phyloP scores from a whole-genome alignment of 2,113 vertebrate genomes.

The Heterotilapia buettikoferi region DNA sequence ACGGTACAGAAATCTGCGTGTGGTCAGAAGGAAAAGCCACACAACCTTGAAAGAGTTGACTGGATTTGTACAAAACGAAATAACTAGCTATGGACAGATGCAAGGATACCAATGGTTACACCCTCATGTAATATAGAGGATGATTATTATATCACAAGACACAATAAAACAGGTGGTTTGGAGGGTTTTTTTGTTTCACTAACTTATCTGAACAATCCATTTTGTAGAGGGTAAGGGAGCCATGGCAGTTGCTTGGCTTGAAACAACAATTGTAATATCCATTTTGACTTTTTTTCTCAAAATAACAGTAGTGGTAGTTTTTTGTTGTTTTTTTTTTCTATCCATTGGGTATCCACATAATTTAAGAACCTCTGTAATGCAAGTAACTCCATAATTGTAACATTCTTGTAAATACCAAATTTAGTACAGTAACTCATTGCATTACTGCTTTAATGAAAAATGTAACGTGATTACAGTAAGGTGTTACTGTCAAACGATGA shows the following conservation, averaged over 20 bases:
- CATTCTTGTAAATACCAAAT: neutral
- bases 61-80: neutral
- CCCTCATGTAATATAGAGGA: neutral
- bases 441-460: neutral
- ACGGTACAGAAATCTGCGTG: neutral
- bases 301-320: neutral
- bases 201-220: neutral
- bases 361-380: neutral
- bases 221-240: neutral
- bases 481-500: neutral
- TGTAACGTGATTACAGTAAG: neutral
- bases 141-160: neutral
- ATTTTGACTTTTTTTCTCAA: neutral
- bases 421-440: neutral
- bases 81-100: neutral
- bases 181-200: neutral
- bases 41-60: neutral
- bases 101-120: neutral
- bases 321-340: neutral
- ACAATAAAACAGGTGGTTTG: neutral
- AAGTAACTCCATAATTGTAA: neutral
- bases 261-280: neutral
- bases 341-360: neutral
- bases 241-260: neutral
- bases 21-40: neutral